Evolutionary conservation across 2,888 invertebrate species (phyloP).

Genomic region (Danaus chrysippus): DNA sequence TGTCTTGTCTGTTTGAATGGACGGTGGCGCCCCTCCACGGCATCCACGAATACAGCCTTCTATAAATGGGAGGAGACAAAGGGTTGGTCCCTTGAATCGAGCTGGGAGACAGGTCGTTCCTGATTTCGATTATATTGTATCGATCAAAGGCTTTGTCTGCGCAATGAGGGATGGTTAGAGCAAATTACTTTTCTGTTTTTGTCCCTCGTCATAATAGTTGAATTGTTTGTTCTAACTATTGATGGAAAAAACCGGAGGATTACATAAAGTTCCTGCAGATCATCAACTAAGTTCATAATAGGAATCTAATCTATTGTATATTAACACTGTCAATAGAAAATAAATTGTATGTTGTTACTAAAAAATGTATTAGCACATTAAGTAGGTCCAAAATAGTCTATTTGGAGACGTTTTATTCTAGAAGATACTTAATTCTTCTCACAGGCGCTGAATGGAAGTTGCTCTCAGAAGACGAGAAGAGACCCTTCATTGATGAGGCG

Average conservation of each 20-base stretch:
- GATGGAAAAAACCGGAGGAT: slow-evolving; percentile 10
- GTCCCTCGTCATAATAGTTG: slow-evolving; percentile 38
- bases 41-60: slow-evolving; percentile 71
- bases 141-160: slow-evolving; percentile 70
- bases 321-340: too few species aligned
- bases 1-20: slow-evolving; percentile 78
- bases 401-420: too few species aligned
- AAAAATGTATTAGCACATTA: too few species aligned
- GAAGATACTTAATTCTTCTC: background rate
- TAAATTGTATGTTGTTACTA: too few species aligned
- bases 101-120: slow-evolving; percentile 75
- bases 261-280: background rate
- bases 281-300: too few species aligned
- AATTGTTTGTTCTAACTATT: slow-evolving; percentile 20
- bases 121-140: slow-evolving; percentile 76
- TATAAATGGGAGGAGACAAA: slow-evolving; percentile 76
- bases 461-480: slow-evolving; percentile 94
- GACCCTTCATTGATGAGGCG: slow-evolving; percentile 98
- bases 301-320: too few species aligned
- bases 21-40: slow-evolving; percentile 75
- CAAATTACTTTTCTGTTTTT: slow-evolving; percentile 65
- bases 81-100: slow-evolving; percentile 78
- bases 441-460: slow-evolving; percentile 97
- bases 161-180: slow-evolving; percentile 75
- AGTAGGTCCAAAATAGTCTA: too few species aligned